Conservation (phyloP, 2,113 vertebrate species). For the Zapornia atra region DNA sequence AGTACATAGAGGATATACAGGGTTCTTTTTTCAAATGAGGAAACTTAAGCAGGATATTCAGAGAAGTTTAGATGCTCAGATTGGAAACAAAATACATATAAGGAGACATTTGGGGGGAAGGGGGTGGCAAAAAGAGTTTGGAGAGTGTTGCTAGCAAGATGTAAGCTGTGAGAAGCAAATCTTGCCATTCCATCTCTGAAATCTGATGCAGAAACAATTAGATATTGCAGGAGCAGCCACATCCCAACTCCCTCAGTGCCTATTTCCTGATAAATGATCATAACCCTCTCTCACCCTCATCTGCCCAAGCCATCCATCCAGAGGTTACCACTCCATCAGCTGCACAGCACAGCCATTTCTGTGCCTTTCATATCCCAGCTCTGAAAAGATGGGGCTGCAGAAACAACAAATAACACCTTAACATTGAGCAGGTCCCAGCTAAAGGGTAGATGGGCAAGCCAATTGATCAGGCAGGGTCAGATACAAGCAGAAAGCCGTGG, state of each 20-base stretch:
- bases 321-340: background rate
- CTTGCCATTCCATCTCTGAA: background rate
- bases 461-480: background rate
- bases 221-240: background rate
- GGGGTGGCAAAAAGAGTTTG: background rate
- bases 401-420: background rate
- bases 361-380: background rate
- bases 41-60: background rate
- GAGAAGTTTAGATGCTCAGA: background rate
- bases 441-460: fast-evolving
- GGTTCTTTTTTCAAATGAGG: background rate
- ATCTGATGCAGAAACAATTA: background rate
- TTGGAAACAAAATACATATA: background rate
- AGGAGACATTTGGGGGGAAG: background rate
- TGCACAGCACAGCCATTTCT: background rate
- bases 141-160: background rate
- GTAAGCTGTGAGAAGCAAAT: background rate
- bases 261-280: fast-evolving
- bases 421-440: fast-evolving
- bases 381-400: background rate
- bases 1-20: background rate
- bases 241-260: background rate
- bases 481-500: background rate
- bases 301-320: background rate
- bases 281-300: background rate